Percentiles rank a stretch among this genome's conserved stretches.
These are phyloP conservation scores for Uloborus diversus DNA, from an alignment of 1,140 invertebrate genomes.

Conservation along the genomic window DNA sequence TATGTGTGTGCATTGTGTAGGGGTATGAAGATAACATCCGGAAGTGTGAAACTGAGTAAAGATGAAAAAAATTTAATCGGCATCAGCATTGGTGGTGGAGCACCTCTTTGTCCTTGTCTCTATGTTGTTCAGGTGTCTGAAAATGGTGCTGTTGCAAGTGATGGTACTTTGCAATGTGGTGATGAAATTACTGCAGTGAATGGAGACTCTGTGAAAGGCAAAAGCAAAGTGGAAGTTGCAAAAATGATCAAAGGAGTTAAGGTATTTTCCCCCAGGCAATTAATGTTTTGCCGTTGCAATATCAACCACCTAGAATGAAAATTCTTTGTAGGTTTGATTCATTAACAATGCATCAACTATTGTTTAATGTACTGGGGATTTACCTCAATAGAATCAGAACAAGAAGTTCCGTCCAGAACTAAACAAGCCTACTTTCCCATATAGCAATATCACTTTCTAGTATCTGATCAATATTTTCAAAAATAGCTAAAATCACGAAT, in stretches of 20 bases:
- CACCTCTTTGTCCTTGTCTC: slow-evolving; percentile 93
- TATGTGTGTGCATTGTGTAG: slow-evolving; percentile 69
- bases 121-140: slow-evolving; percentile 99
- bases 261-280: no score
- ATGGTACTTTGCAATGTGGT: slow-evolving; percentile 92
- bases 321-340: no score
- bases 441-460: no score
- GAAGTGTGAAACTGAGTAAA: slow-evolving; percentile 87
- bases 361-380: no score
- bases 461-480: no score
- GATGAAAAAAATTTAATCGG: slow-evolving; percentile 96
- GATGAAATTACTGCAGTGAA: slow-evolving; percentile 97
- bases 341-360: no score
- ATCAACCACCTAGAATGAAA: no score
- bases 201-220: slow-evolving; percentile 89
- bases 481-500: no score
- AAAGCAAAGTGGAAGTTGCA: slow-evolving; percentile 97
- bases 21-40: slow-evolving; percentile 98
- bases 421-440: no score
- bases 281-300: no score
- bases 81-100: slow-evolving; percentile 96
- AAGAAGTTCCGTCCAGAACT: no score
- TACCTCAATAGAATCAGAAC: no score
- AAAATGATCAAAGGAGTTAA: slow-evolving; percentile 95
- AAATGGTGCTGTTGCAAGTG: slow-evolving; percentile 90